A percentile compares a stretch with the other conserved stretches of the same genome.
Conservation (phyloP, 92 coral and sea anemone species). For the Anthopleura xanthogrammica region DNA sequence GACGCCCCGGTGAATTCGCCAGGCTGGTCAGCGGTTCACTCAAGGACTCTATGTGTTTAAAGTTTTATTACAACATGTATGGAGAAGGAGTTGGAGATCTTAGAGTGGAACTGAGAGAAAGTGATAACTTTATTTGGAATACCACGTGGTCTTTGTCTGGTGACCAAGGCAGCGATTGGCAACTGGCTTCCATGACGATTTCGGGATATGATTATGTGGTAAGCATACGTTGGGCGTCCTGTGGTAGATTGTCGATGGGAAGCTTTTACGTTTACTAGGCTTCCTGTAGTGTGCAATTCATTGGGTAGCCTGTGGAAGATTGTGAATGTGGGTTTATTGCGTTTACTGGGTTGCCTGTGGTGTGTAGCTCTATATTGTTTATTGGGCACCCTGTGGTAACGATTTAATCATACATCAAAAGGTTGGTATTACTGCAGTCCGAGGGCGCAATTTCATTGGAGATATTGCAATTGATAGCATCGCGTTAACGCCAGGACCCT, state of each 20-base stretch:
- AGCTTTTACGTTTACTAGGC: background rate
- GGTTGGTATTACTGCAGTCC: constrained; percentile 73
- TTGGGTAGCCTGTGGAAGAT: too few relatives aligned
- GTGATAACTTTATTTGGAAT: constrained; percentile 27
- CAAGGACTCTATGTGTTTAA: constrained; percentile 25
- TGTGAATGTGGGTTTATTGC: too few relatives aligned
- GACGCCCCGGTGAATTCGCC: constrained; percentile 35
- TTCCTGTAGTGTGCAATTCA: too few relatives aligned
- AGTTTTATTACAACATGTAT: constrained; percentile 46
- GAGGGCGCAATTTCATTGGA: constrained; percentile 71
- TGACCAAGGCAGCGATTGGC: constrained; percentile 37
- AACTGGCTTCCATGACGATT: constrained; percentile 8
- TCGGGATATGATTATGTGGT: constrained; percentile 35
- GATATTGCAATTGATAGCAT: constrained; percentile 84
- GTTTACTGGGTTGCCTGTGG: background rate
- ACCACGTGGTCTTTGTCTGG: constrained; percentile 41
- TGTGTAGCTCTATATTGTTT: background rate
- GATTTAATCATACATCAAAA: background rate
- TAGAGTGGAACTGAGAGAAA: constrained; percentile 24
- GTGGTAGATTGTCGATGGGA: too few relatives aligned
- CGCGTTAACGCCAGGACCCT: constrained; percentile 41
- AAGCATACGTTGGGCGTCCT: background rate
- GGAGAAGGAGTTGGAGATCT: constrained; percentile 51
- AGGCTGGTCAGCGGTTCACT: constrained; percentile 37
- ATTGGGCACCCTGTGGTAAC: background rate